Percentiles rank a stretch among this genome's conserved stretches.
These are phyloP conservation scores for Eupithecia vulgata DNA, from an alignment of 2,888 invertebrate species.

Conservation along the genomic window DNA sequence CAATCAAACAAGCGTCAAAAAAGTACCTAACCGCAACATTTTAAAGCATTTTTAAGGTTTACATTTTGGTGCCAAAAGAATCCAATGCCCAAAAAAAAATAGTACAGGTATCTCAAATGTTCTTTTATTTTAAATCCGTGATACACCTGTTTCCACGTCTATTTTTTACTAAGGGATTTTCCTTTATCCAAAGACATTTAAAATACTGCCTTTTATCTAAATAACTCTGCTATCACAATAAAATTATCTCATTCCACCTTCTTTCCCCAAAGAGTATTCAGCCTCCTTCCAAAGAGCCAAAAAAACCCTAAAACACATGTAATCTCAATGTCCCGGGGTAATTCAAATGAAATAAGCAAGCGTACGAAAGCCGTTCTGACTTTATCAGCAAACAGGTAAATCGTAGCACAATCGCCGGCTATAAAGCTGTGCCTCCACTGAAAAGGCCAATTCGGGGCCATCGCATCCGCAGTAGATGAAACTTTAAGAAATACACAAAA, in stretches of 20 bases:
- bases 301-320: conserved; percentile 6
- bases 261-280: not conserved
- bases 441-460: not conserved
- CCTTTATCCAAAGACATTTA: not conserved
- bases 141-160: not conserved
- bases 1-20: no score
- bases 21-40: no score
- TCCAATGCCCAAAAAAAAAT: not conserved
- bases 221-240: not conserved
- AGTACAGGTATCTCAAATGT: not conserved
- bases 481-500: no score
- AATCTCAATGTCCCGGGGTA: conserved; percentile 11
- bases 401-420: conserved; percentile 27
- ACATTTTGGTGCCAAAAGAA: no score
- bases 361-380: conserved; percentile 15
- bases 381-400: conserved; percentile 29
- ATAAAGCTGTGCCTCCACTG: conserved; percentile 21
- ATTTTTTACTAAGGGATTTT: not conserved
- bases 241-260: not conserved
- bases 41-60: no score
- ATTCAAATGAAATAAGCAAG: conserved; percentile 18
- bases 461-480: not conserved
- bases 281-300: not conserved
- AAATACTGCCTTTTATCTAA: not conserved
- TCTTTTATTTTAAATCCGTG: not conserved